These are phyloP conservation scores for Philereme vetulata DNA, from an alignment of 2,888 invertebrate genomes.

Conservation along the genomic window DNA sequence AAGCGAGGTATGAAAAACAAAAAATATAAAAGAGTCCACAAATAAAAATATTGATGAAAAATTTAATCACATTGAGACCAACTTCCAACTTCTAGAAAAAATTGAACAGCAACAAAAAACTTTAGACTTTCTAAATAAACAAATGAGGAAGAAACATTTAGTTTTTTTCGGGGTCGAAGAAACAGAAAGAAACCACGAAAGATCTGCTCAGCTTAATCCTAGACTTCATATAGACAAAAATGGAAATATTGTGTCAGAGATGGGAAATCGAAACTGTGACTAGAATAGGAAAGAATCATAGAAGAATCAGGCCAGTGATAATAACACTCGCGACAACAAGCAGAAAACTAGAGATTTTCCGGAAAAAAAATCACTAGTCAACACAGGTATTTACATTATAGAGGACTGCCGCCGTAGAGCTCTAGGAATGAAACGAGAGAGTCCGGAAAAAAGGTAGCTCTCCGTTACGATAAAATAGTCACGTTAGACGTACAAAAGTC, in stretches of 20 bases:
- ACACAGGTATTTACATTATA: constrained; percentile 11
- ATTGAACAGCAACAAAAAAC: constrained; percentile 41
- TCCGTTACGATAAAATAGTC: constrained; percentile 9
- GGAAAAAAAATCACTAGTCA: constrained; percentile 9
- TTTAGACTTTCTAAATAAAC: constrained; percentile 36
- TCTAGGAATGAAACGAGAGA: constrained; percentile 8
- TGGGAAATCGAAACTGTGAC: constrained; percentile 29
- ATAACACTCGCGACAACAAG: too few species aligned
- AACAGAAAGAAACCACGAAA: constrained; percentile 34
- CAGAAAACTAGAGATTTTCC: too few species aligned
- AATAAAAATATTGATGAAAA: constrained; percentile 39
- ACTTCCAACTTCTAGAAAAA: constrained; percentile 35
- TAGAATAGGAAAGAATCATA: constrained; percentile 36
- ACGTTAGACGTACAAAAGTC: not conserved
- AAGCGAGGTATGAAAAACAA: constrained; percentile 38
- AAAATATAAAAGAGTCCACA: constrained; percentile 39
- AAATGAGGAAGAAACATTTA: constrained; percentile 38
- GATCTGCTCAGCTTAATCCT: constrained; percentile 43
- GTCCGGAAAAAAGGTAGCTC: not conserved
- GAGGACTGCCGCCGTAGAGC: constrained; percentile 15
- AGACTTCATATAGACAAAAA: constrained; percentile 35
- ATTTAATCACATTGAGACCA: constrained; percentile 28
- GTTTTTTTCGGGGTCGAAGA: constrained; percentile 42
- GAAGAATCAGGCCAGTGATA: constrained; percentile 31
- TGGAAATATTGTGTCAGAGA: constrained; percentile 29